A percentile compares a stretch with the other conserved stretches of the same genome.
These are phyloP conservation scores for Brachyptera risi DNA, from an alignment of 2,888 invertebrate species.

Conservation along the genomic window DNA sequence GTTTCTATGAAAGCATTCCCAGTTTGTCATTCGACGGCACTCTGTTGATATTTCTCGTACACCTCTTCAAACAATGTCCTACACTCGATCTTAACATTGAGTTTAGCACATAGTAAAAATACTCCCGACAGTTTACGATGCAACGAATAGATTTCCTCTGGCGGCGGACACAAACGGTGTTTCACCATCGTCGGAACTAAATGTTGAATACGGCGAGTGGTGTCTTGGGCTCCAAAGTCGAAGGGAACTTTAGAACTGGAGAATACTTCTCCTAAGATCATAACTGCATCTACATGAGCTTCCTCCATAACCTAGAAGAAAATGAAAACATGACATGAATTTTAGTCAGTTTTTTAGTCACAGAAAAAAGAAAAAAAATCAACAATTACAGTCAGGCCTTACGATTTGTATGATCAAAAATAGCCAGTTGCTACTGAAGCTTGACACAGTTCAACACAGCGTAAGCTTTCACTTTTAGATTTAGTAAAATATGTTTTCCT, in stretches of 20 bases:
- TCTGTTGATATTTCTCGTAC: slow-evolving; percentile 48
- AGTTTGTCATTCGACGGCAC: background rate
- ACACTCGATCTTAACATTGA: slow-evolving; percentile 77
- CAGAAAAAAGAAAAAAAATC: too few relatives aligned
- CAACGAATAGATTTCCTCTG: slow-evolving; percentile 96
- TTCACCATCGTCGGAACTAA: slow-evolving; percentile 90
- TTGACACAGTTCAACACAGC: too few relatives aligned
- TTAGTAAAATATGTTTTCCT: too few relatives aligned
- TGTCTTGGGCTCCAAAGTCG: slow-evolving; percentile 85
- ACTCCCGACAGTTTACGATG: slow-evolving; percentile 96
- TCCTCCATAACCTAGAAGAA: slow-evolving; percentile 73
- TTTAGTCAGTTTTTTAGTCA: too few relatives aligned
- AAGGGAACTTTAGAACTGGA: slow-evolving; percentile 61
- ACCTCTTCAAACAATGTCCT: slow-evolving; percentile 77
- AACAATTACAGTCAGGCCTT: too few relatives aligned
- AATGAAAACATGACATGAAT: too few relatives aligned
- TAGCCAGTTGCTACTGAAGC: too few relatives aligned
- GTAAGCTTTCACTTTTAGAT: too few relatives aligned
- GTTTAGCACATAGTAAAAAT: slow-evolving; percentile 85
- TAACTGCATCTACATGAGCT: slow-evolving; percentile 93
- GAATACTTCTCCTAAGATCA: slow-evolving; percentile 96
- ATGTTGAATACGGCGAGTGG: slow-evolving; percentile 73
- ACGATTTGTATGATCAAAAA: too few relatives aligned
- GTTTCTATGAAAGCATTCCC: too few relatives aligned
- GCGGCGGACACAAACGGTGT: slow-evolving; percentile 93